These are phyloP conservation scores for Momotus momota DNA, from an alignment of 2,797 vertebrate species.

Conservation along the genomic window DNA sequence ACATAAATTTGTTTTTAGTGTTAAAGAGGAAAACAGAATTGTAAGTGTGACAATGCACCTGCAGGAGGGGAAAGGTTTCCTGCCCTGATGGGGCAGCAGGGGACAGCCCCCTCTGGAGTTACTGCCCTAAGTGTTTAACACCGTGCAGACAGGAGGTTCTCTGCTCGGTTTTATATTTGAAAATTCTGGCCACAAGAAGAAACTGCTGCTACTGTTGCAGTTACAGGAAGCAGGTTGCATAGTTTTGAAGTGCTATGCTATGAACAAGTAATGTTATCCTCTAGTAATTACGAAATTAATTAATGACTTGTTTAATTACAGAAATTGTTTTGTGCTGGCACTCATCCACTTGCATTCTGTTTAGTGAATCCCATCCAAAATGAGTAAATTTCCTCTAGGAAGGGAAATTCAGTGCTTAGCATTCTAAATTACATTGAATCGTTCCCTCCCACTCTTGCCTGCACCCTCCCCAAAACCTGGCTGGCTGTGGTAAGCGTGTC, in stretches of 20 bases:
- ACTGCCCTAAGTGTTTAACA: not conserved
- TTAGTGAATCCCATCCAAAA: conserved; percentile 54
- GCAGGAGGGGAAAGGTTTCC: not conserved
- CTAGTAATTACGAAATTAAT: conserved; percentile 52
- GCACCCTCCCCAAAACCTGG: not conserved
- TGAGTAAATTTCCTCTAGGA: not conserved
- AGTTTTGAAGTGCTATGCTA: not conserved
- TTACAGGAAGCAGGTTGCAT: too few relatives aligned
- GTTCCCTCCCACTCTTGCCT: not conserved
- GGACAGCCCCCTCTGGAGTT: not conserved
- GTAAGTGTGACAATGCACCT: not conserved
- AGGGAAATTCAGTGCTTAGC: not conserved
- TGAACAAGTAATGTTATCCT: conserved; percentile 17
- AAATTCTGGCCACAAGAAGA: not conserved
- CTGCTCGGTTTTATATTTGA: not conserved
- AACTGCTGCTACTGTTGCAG: not conserved
- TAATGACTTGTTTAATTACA: conserved; percentile 35
- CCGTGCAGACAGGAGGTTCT: not conserved
- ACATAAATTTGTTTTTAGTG: not conserved
- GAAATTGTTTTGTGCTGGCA: conserved; percentile 30
- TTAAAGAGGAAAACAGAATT: not conserved
- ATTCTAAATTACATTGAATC: not conserved
- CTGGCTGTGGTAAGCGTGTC: not conserved
- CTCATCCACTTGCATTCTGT: conserved; percentile 10
- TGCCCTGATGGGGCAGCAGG: not conserved